phyloP scores from a whole-genome alignment of 2,888 invertebrate species.

The Eustalomyia histrio region DNA sequence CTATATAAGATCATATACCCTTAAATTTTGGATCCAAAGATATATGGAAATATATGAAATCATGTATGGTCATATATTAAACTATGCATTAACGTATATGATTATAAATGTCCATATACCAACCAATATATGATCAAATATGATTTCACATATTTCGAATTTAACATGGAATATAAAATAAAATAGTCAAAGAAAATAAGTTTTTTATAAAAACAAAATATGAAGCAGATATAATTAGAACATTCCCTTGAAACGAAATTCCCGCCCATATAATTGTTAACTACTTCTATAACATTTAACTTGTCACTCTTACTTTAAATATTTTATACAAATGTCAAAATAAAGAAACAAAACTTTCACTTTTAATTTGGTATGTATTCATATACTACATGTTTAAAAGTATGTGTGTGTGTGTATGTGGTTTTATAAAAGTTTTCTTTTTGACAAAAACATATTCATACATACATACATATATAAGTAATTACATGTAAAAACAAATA shows the following conservation, averaged over 20 bases:
- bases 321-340: background rate
- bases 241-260: background rate
- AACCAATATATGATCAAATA: too few species aligned
- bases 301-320: background rate
- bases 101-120: too few species aligned
- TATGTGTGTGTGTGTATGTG: background rate
- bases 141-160: too few species aligned
- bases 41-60: too few species aligned
- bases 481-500: background rate
- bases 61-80: too few species aligned
- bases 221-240: too few species aligned
- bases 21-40: too few species aligned
- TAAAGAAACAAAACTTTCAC: background rate
- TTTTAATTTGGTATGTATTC: background rate
- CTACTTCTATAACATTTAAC: background rate
- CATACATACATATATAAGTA: background rate
- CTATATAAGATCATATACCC: too few species aligned
- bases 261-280: background rate
- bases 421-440: background rate
- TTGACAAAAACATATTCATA: background rate
- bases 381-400: background rate
- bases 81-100: too few species aligned
- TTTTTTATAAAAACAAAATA: too few species aligned
- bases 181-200: too few species aligned
- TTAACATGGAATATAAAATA: too few species aligned